Evolutionary conservation across 2,888 invertebrate species (phyloP), one percentile per base, ranked within the genome.

Genomic region (Lasioglossum figueresi): DNA sequence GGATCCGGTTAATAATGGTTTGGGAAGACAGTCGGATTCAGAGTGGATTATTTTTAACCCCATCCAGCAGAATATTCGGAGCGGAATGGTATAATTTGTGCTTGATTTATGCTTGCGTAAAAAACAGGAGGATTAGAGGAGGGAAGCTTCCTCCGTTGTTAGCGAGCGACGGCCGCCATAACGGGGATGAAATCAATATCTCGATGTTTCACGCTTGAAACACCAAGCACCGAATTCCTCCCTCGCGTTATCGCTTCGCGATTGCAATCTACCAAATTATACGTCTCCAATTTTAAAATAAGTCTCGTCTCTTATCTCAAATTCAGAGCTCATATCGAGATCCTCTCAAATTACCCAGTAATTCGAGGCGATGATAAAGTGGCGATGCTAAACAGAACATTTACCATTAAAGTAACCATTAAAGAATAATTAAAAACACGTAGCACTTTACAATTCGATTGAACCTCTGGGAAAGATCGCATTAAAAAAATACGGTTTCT

Each of bases 151-250:
- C 48, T 48, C 45, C 37, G 71, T 63, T 40, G 59, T 27, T 48
- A 77, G 76, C 75, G 31, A 76, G 19, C 31, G 76, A 63, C 71
- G 59, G 79, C 72, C 40, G 77, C 56, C 70, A 27, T 71, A 16
- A 71, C 52, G 27, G 73, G 37, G 79, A 66, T 45, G 63, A 79
- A 79, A 72, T 72, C 72, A 72, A 72, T 59, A 59, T 52, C 56
- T 43, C 68, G 79, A 43, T 34, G 79, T 43, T 19, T 52, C 78
- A 43, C 56, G 27, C 27, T 77, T 23, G 23, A 45, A 45, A 45
- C 40, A 27, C 31, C 23, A 34, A 31, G 70, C 37, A 52, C 27
- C 10, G 34, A 19, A 48, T 37, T n/a, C 48, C 68, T 68, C 37
- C 34, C 27, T 27, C 68, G 45, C 66, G 8, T 10, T 31, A 6